Evolutionary conservation across 2,113 vertebrate species (phyloP).

Genomic region (Fregetta grallaria): DNA sequence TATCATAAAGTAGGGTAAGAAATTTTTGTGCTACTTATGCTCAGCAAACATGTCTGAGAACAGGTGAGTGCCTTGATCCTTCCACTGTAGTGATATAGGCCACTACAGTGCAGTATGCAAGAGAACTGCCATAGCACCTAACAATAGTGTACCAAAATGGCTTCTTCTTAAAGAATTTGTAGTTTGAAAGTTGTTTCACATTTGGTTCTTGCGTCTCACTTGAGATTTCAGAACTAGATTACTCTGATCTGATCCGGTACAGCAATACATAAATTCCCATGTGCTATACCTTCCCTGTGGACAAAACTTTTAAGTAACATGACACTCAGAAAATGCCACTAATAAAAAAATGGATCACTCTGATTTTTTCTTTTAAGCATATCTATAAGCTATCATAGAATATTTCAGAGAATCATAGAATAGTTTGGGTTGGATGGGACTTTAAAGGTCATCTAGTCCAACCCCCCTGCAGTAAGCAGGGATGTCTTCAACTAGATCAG

Average conservation of each 20-base stretch:
- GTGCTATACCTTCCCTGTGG: neutral
- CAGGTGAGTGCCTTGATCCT: neutral
- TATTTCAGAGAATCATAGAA: neutral
- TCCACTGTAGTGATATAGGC: neutral
- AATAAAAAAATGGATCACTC: neutral
- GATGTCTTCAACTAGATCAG: neutral
- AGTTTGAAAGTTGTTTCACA: neutral
- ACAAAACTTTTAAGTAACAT: neutral
- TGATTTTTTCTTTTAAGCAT: neutral
- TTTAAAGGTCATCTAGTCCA: neutral
- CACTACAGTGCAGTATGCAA: no score
- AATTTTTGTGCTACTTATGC: neutral
- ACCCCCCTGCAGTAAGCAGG: neutral
- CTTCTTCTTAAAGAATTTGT: neutral
- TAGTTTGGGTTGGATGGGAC: neutral
- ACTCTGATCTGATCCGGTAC: neutral
- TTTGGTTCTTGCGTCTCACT: neutral
- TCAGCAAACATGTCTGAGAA: neutral
- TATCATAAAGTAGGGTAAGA: neutral
- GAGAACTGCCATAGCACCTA: neutral
- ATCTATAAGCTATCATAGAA: neutral
- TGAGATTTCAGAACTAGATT: neutral
- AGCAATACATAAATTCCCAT: neutral
- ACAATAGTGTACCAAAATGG: neutral
- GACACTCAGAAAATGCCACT: neutral